phyloP scores from a whole-genome alignment of 2,113 vertebrate species.

The Saccopteryx bilineata region DNA sequence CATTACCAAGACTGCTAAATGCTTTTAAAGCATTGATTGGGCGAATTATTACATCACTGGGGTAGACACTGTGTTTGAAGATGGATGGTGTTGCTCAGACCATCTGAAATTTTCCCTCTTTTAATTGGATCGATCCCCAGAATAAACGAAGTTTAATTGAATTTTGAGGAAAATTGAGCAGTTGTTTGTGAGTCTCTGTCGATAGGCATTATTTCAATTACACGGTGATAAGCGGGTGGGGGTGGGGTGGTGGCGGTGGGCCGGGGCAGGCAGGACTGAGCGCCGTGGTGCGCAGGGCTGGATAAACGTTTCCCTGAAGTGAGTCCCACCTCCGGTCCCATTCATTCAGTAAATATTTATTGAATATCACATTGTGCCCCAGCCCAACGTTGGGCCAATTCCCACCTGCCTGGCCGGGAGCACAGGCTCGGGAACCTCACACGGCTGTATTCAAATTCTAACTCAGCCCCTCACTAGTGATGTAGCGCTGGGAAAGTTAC shows the following conservation, averaged over 20 bases:
- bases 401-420: neutral
- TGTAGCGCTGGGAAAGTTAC: neutral
- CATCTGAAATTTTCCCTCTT: slow-evolving; percentile 90
- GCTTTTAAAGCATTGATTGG: slow-evolving; percentile 99
- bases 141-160: slow-evolving; percentile 99
- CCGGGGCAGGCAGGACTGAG: slow-evolving; percentile 6
- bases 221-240: slow-evolving; percentile 90
- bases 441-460: neutral
- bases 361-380: neutral
- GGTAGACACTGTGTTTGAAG: slow-evolving; percentile 92
- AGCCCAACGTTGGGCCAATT: neutral
- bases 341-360: slow-evolving; percentile 60
- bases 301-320: slow-evolving; percentile 63
- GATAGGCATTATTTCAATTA: slow-evolving; percentile 98
- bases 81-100: slow-evolving; percentile 93
- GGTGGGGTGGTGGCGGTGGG: neutral
- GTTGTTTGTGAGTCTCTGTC: slow-evolving; percentile 98
- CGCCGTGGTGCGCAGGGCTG: neutral
- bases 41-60: slow-evolving; percentile 95
- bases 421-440: neutral
- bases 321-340: neutral
- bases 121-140: slow-evolving; percentile 95
- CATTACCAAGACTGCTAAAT: slow-evolving; percentile 97
- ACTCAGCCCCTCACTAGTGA: neutral
- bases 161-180: slow-evolving; percentile 98